Percentiles rank a stretch among this genome's conserved stretches.
These are phyloP conservation scores for Blastobasis lacticolella DNA, from an alignment of 2,888 invertebrate species.

Conservation along the genomic window DNA sequence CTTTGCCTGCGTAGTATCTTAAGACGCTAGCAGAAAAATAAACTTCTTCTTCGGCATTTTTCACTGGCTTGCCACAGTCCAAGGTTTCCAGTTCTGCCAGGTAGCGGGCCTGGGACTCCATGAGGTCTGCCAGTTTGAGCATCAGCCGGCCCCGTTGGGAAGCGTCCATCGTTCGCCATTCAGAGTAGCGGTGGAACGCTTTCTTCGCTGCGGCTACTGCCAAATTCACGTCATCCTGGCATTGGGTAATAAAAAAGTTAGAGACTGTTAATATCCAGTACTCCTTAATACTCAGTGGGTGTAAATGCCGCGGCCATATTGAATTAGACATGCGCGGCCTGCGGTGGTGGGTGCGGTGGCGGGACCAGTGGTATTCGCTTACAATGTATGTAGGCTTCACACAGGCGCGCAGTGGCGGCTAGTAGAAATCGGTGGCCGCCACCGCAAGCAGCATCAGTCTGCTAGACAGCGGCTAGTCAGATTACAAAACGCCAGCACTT, in stretches of 20 bases:
- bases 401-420: no score
- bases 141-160: slow-evolving; percentile 84
- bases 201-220: slow-evolving; percentile 86
- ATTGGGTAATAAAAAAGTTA: slow-evolving; percentile 6
- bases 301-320: no score
- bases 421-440: no score
- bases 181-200: slow-evolving; percentile 82
- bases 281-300: no score
- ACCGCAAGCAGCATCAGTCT: no score
- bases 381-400: no score
- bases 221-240: slow-evolving; percentile 83
- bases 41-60: slow-evolving; percentile 80
- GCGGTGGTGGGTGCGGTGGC: no score
- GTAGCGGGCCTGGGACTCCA: slow-evolving; percentile 82
- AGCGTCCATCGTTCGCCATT: slow-evolving; percentile 89
- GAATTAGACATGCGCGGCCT: no score
- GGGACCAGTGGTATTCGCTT: no score
- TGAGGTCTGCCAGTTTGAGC: slow-evolving; percentile 81
- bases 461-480: no score
- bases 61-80: slow-evolving; percentile 95
- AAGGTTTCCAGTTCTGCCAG: slow-evolving; percentile 92
- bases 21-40: slow-evolving; percentile 76
- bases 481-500: no score
- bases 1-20: slow-evolving; percentile 93
- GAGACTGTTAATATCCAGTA: neutral